Percentiles rank a stretch among this genome's conserved stretches.
Evolutionary conservation across 1,140 invertebrate genomes (phyloP).

Genomic region (Drosophila trapezifrons): DNA sequence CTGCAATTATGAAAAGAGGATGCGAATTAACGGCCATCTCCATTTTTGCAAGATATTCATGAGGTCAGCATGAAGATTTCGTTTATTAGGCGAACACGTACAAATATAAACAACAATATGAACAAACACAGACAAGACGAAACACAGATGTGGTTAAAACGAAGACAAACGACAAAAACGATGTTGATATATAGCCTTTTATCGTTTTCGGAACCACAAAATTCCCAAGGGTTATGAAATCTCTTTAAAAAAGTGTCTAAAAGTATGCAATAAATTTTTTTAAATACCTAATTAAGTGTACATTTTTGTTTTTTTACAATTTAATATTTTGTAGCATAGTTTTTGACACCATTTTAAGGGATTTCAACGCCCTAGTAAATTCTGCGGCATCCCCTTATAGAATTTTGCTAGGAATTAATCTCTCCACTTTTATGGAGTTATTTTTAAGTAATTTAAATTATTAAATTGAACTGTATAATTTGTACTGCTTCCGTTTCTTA

Average conservation of each 20-base stretch:
- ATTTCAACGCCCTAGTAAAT: too few relatives aligned
- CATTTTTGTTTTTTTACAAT: too few relatives aligned
- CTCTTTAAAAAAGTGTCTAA: too few relatives aligned
- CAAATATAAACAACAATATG: conserved; percentile 36
- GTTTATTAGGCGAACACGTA: conserved; percentile 16
- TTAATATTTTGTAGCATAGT: too few relatives aligned
- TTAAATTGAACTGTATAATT: not conserved
- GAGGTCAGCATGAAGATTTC: conserved; percentile 19
- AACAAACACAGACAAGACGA: conserved; percentile 18
- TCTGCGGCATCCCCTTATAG: too few relatives aligned
- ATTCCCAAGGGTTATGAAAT: too few relatives aligned
- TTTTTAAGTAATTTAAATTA: not conserved
- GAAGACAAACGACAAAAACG: conserved; percentile 28
- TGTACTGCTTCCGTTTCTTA: too few relatives aligned
- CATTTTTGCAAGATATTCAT: conserved; percentile 4
- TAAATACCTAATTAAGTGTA: too few relatives aligned
- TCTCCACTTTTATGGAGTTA: too few relatives aligned
- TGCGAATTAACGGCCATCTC: not conserved
- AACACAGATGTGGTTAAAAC: conserved; percentile 34
- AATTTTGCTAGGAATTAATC: too few relatives aligned
- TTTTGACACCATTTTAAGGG: too few relatives aligned
- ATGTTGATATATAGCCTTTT: conserved; percentile 8
- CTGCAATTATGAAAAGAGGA: not conserved
- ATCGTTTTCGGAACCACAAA: conserved; percentile 13
- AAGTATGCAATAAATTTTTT: too few relatives aligned